These are phyloP conservation scores for Lota lota DNA, from an alignment of 2,113 vertebrate genomes.

Conservation along the genomic window DNA sequence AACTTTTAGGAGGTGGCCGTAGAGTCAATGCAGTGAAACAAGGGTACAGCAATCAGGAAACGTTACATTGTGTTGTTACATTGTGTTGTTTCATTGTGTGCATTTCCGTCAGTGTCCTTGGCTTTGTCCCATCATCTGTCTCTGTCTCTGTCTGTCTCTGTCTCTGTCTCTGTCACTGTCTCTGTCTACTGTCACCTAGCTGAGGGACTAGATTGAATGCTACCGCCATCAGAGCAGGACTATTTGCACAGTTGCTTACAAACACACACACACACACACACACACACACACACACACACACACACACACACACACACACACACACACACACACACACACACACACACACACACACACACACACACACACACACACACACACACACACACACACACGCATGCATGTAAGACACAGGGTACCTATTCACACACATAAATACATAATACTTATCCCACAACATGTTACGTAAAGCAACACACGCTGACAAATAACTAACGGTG, in stretches of 20 bases:
- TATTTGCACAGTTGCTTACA: too few species aligned
- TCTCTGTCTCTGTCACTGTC: constrained; percentile 8
- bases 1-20: too few species aligned
- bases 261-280: not conserved
- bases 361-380: not conserved
- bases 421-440: not conserved
- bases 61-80: too few species aligned
- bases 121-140: not conserved
- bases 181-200: not conserved
- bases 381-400: not conserved
- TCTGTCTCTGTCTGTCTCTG: constrained; percentile 19
- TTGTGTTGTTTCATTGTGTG: too few species aligned
- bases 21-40: too few species aligned
- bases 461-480: too few species aligned
- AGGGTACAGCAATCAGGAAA: too few species aligned
- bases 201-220: not conserved
- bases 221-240: not conserved
- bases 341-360: not conserved
- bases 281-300: constrained; percentile 2
- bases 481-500: too few species aligned
- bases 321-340: not conserved
- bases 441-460: not conserved
- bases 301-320: not conserved
- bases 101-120: too few species aligned
- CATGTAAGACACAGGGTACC: not conserved